Evolutionary conservation across 2,797 vertebrate species (phyloP), one percentile per base, ranked within the genome.

Genomic region (Anguilla anguilla): DNA sequence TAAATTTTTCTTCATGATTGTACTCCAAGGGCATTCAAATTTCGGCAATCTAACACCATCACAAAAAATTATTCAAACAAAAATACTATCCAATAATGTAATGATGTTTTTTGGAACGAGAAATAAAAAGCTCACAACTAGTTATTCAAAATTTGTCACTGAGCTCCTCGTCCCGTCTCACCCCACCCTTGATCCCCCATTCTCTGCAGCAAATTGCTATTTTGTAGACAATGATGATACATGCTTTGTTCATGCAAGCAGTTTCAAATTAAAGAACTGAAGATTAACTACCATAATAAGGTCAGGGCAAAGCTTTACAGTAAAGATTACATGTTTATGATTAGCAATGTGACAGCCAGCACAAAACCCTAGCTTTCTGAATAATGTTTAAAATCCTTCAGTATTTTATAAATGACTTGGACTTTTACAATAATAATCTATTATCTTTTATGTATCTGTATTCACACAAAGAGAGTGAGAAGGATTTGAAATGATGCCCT

Each of bases 401-500:
- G 35, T 39, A 35, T 35, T 39, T 74, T 35, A 28, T 10, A 72
- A 9, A 39, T 19, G 13, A 79, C 43, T 79, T 61, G 1, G 22
- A 79, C 39, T 39, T 43, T 55, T 55, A 69, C 5, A 43, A 82
- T 19, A 22, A 72, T 9, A 46, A 43, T 39, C 13, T 79, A 46
- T 46, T 79, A 46, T 46, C 0, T 28, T 49, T 22, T 67, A 7
- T 49, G 28, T n/a, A 10, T n/a, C 64, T 31, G n/a, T 31, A 46
- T 57, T 61, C 17, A 46, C 28, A 82, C 2, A 59, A 79, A 83
- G 77, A 25, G 64, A 49, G 13, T 4, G 19, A 83, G 25, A 81
- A 53, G 74, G n/a, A 86, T 79, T 43, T 61, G 51, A 77, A 55
- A n/a, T 82, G 61, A 67, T n/a, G 61, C 25, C 25, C 49, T 49